phyloP scores from a whole-genome alignment of 2,888 invertebrate species.

The Sinelater perroti region DNA sequence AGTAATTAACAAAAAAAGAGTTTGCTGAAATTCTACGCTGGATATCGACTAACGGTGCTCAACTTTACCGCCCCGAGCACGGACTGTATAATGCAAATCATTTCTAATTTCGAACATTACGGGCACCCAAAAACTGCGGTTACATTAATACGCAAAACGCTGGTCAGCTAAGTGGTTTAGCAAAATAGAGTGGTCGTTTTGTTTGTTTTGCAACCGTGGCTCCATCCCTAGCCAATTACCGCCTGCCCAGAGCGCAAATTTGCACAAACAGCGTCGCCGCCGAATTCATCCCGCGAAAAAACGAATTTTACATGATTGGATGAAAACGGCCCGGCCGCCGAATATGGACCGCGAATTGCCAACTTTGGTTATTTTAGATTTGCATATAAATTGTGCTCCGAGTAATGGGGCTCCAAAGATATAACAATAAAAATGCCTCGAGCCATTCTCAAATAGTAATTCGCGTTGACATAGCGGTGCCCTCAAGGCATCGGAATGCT shows the following conservation, averaged over 20 bases:
- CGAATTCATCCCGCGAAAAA: constrained; percentile 32
- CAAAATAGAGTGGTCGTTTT: constrained; percentile 16
- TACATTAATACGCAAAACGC: constrained; percentile 12
- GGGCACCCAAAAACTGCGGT: constrained; percentile 20
- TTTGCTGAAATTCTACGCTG: too few relatives aligned
- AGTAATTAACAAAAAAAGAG: too few relatives aligned
- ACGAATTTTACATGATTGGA: constrained; percentile 24
- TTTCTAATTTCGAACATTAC: constrained; percentile 8
- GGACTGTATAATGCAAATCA: constrained; percentile 19
- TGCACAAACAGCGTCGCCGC: constrained; percentile 27
- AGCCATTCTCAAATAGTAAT: constrained; percentile 2
- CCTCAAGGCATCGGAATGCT: too few relatives aligned
- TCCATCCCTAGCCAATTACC: constrained; percentile 26
- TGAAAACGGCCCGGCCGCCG: constrained; percentile 30
- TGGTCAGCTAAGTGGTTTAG: constrained; percentile 24
- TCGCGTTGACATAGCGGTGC: not conserved
- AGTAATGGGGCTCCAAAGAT: constrained; percentile 22
- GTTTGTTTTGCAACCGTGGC: constrained; percentile 29
- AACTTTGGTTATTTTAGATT: constrained; percentile 35
- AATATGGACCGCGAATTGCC: constrained; percentile 27
- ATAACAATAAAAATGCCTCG: constrained; percentile 24
- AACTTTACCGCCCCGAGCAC: constrained; percentile 1
- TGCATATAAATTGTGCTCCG: constrained; percentile 33
- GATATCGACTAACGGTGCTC: too few relatives aligned
- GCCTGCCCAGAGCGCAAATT: constrained; percentile 29